These are phyloP conservation scores for Chironomus riparius DNA, from an alignment of 2,888 invertebrate species.

Conservation along the genomic window DNA sequence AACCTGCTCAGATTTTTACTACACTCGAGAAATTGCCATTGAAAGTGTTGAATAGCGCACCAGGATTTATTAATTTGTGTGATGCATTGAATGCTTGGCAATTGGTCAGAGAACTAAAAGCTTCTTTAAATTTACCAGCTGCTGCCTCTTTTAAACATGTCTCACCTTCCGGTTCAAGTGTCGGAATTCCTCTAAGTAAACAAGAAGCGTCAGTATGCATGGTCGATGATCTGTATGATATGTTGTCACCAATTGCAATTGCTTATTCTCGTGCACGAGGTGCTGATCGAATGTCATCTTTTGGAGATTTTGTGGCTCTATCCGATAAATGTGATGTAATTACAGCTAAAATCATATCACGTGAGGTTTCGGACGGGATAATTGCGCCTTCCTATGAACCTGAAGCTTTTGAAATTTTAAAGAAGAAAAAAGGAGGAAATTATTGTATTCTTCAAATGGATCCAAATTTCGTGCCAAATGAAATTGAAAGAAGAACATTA, in stretches of 20 bases:
- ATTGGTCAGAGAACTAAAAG: slow-evolving; percentile 77
- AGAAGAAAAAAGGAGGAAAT: slow-evolving; percentile 88
- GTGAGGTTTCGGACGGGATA: slow-evolving; percentile 96
- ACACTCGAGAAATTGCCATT: slow-evolving; percentile 70
- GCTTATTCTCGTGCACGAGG: slow-evolving; percentile 96
- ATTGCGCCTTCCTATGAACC: slow-evolving; percentile 86
- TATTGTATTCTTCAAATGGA: slow-evolving; percentile 87
- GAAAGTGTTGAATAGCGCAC: slow-evolving; percentile 84
- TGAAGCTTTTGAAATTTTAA: slow-evolving; percentile 75
- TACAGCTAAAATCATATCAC: slow-evolving; percentile 87
- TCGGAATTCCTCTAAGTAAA: slow-evolving; percentile 67
- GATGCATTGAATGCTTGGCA: slow-evolving; percentile 98
- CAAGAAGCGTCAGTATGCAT: slow-evolving; percentile 84
- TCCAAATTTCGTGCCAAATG: slow-evolving; percentile 68
- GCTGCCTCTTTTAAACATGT: slow-evolving; percentile 98
- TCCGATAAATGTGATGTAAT: slow-evolving; percentile 83
- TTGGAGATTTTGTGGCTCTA: slow-evolving; percentile 94
- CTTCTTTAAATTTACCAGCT: slow-evolving; percentile 73
- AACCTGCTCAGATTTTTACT: slow-evolving; percentile 87
- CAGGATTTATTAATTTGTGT: slow-evolving; percentile 94
- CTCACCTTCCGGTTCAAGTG: slow-evolving; percentile 94
- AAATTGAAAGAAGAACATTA: slow-evolving; percentile 71
- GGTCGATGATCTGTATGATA: slow-evolving; percentile 72
- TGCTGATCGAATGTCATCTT: slow-evolving; percentile 98
- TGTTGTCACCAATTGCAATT: slow-evolving; percentile 70